Conservation (phyloP, 2,888 invertebrate species). For the Amphimallon solstitiale region DNA sequence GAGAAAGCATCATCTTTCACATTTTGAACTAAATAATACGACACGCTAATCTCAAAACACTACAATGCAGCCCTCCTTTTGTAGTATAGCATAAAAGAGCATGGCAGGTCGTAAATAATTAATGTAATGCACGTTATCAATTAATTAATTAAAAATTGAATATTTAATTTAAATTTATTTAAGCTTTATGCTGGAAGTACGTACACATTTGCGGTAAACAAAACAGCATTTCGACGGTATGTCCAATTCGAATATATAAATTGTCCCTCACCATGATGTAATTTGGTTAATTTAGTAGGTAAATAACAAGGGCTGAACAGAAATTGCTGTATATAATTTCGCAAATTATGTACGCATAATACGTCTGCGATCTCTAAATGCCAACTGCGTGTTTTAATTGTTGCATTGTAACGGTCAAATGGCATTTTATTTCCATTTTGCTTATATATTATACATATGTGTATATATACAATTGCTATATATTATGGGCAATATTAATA, state of each 20-base stretch:
- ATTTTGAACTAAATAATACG: too few relatives aligned
- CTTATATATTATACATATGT: neutral
- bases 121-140: constrained; percentile 5
- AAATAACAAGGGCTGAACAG: neutral
- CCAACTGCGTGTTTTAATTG: constrained; percentile 16
- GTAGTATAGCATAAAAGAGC: neutral
- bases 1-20: too few relatives aligned
- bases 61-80: neutral
- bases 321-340: constrained; percentile 23
- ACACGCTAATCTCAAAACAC: neutral
- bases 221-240: neutral
- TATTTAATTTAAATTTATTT: constrained; percentile 3
- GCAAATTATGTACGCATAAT: neutral
- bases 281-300: constrained; percentile 27
- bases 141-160: constrained; percentile 13
- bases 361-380: constrained; percentile 1
- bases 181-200: neutral
- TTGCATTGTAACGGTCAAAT: neutral
- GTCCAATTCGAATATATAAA: neutral
- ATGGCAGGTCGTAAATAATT: constrained; percentile 4
- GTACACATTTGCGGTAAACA: neutral
- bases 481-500: too few relatives aligned
- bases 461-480: too few relatives aligned
- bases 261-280: neutral
- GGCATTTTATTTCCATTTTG: constrained; percentile 2